Evolutionary conservation across 2,888 invertebrate genomes (phyloP), one percentile per base, ranked within the genome.

Genomic region (Branchipolynoe longqiensis): DNA sequence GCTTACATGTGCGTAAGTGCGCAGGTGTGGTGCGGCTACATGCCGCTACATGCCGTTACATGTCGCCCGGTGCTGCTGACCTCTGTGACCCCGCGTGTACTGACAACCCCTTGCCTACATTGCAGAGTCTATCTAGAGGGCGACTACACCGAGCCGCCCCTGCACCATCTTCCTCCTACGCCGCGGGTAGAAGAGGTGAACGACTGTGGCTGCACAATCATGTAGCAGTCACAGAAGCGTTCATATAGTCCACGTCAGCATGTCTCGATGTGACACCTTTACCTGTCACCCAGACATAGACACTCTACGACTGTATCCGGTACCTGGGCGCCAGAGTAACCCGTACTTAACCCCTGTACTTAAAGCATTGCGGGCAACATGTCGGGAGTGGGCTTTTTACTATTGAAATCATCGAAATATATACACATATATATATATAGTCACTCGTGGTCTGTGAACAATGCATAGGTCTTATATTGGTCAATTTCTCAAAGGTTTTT

Each of bases 141-240:
- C 0, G 88, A 88, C 36, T 89, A 88, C 82, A 64, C 78, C 14
- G 89, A 89, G 64, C 89, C 89, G n/a, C 84, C 88, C 8, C 74
- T 54, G 1, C 82, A 85, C 31, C 62, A 87, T 58, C 87, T 89
- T 14, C 89, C 89, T 4, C 85, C 87, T 22, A 36, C 87, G 2
- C 89, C 89, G 3, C 84, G 78, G 18, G 89, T 89, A 40, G 89
- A 89, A 56, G 89, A 89, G 48, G 82, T 89, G 48, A 89, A 89
- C 58, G 89, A 89, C 86, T 89, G 89, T 48, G 84, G 86, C 22
- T 89, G 89, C 69, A 48, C 64, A 14, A 84, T 84, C 56, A 73
- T 74, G 56, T 84, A 78, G 38, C n/a, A 62, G 48, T 48, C 28
- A 41, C 22, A 25, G 12, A 40, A n/a, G n/a, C 28, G 25, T 48